A percentile compares a stretch with the other conserved stretches of the same genome.
These are phyloP conservation scores for Spodoptera picta DNA, from an alignment of 2,888 invertebrate genomes.

Conservation along the genomic window DNA sequence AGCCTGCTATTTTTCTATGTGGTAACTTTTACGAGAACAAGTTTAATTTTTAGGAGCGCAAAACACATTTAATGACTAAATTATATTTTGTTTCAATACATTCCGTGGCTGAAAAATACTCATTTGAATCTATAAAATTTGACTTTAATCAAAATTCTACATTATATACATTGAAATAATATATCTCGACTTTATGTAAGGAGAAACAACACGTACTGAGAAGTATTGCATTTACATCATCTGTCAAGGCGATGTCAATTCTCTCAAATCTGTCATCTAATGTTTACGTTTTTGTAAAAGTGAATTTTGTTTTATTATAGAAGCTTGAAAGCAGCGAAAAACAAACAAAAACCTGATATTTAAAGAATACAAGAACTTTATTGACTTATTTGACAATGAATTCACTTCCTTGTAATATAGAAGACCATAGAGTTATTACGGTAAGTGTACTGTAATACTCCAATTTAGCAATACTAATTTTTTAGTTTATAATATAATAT, in stretches of 20 bases:
- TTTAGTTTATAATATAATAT: not conserved
- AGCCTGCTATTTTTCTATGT: not conserved
- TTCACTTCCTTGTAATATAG: slow-evolving; percentile 37
- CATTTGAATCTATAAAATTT: no score
- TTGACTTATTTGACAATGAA: slow-evolving; percentile 33
- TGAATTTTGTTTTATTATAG: no score
- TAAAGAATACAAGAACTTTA: not conserved
- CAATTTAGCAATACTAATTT: no score
- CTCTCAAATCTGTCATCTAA: slow-evolving; percentile 1
- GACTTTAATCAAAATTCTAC: no score
- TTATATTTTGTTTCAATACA: no score
- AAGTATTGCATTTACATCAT: not conserved
- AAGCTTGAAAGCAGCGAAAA: slow-evolving; percentile 1
- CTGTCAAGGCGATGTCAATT: no score
- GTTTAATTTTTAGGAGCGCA: slow-evolving; percentile 20
- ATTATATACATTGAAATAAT: no score
- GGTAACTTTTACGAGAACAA: slow-evolving; percentile 10
- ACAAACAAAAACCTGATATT: not conserved
- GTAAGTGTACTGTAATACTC: slow-evolving; percentile 50
- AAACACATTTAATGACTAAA: no score
- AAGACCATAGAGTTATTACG: slow-evolving; percentile 52
- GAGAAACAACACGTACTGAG: slow-evolving; percentile 13
- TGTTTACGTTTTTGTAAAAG: slow-evolving; percentile 12
- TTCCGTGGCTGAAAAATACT: no score
- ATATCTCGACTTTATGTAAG: not conserved